Evolutionary conservation across 2,888 invertebrate genomes (phyloP).

Genomic region (Pollenia angustigena): DNA sequence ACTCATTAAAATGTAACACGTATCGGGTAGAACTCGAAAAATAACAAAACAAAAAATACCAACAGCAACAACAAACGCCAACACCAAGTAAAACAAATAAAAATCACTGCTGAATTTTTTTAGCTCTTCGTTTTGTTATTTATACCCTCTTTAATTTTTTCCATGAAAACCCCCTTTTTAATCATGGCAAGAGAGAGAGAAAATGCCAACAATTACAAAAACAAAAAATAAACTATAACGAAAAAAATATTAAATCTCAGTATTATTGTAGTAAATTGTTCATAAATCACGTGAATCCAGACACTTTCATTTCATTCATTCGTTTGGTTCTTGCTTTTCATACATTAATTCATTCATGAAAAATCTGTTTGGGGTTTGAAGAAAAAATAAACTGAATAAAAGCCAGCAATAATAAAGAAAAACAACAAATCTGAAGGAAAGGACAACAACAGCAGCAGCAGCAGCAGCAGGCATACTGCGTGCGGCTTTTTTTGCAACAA

Average conservation of each 20-base stretch:
- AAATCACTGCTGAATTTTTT: constrained; percentile 31
- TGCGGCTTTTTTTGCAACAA: constrained; percentile 57
- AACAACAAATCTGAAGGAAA: constrained; percentile 53
- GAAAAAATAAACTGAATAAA: constrained; percentile 9
- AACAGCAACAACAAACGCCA: constrained; percentile 18
- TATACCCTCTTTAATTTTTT: background rate
- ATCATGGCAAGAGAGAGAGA: constrained; percentile 20
- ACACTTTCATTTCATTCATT: constrained; percentile 69
- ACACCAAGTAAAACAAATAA: background rate
- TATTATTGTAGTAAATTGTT: constrained; percentile 69
- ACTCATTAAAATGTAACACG: constrained; percentile 73
- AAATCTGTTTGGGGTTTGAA: constrained; percentile 65
- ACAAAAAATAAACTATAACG: constrained; percentile 11
- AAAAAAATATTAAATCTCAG: constrained; percentile 57
- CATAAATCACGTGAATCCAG: constrained; percentile 72
- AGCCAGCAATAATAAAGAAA: constrained; percentile 16
- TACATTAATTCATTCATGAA: constrained; percentile 70
- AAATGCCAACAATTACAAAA: constrained; percentile 2
- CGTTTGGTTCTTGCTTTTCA: constrained; percentile 42
- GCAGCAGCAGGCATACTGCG: constrained; percentile 55
- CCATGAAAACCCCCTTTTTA: constrained; percentile 25
- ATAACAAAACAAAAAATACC: constrained; percentile 16
- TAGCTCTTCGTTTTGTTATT: constrained; percentile 38
- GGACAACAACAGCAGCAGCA: constrained; percentile 61
- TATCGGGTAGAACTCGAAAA: constrained; percentile 68